Evolutionary conservation across 1,140 invertebrate species (phyloP), one percentile per base, ranked within the genome.

Genomic region (Procambarus virginalis): DNA sequence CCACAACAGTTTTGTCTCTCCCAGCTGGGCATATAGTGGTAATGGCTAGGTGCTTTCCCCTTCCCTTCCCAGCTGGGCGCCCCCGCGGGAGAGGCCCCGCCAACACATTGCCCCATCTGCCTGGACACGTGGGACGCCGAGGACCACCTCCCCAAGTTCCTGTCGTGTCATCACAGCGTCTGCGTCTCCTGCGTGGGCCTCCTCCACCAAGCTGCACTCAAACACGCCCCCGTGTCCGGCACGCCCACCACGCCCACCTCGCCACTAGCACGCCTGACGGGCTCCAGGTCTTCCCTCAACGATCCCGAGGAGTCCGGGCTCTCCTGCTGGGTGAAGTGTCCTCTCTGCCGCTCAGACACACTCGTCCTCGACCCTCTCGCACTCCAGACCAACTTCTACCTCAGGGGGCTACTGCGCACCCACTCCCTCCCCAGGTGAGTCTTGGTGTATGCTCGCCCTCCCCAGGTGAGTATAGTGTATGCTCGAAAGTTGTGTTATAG

Each of bases 321-420:
- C 2, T 22, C 81, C 6, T 55, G 55, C 55, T 22, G 49, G n/a
- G 46, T 84, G 12, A 68, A 45, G 75, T 89, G 88, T 55, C 88
- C 88, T 17, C 49, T 89, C 10, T 89, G 88, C 20, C 81, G 88
- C 22, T 22, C 58, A n/a, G 6, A 55, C 17, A 89, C 88, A 14
- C 58, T 64, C 55, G 20, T 89, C 45, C 12, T 49, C 34, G 79
- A 89, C 49, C 88, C 88, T n/a, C 8, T 6, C 14, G 49, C 70
- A 34, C 75, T 89, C 3, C 88, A 89, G 88, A 89, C 88, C 14
- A 89, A 89, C 75, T 89, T 89, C 81, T 89, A 89, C 76, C 51
- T 89, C 49, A 55, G 87, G 51, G 81, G 80, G 5, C 81, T 89
- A 2, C 48, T 76, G 49, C 49, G 81, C 17, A 2, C 75, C 2